Evolutionary conservation across 2,113 vertebrate species (phyloP).

Genomic region (Leucopternis melanops): DNA sequence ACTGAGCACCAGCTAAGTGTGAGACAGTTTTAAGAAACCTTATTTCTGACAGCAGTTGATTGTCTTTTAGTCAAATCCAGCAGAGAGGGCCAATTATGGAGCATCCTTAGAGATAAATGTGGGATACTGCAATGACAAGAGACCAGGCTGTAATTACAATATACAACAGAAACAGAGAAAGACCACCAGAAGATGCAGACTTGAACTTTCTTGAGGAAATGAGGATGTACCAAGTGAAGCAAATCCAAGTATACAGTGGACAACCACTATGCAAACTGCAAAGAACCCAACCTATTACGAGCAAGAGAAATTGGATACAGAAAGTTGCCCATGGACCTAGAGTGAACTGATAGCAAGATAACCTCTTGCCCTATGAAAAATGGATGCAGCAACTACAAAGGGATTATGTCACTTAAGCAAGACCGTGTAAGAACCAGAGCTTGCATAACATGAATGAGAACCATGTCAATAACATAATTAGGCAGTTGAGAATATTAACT

Average conservation of each 20-base stretch:
- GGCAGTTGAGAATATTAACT: not conserved
- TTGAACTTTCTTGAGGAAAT: not conserved
- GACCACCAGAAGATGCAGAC: not conserved
- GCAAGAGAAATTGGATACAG: not conserved
- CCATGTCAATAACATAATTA: not conserved
- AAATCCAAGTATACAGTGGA: not conserved
- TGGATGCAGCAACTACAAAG: not conserved
- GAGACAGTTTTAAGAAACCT: not conserved
- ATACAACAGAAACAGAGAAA: not conserved
- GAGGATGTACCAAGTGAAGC: not conserved
- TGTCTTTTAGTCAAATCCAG: not conserved
- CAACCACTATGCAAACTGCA: not conserved
- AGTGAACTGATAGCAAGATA: not conserved
- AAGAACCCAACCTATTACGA: not conserved
- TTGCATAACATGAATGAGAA: not conserved
- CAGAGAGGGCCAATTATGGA: not conserved
- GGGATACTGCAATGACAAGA: not conserved
- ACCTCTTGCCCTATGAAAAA: not conserved
- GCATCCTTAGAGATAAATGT: not conserved
- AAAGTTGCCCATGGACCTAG: not conserved
- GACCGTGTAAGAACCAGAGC: not conserved
- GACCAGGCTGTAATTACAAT: not conserved
- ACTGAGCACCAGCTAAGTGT: not conserved
- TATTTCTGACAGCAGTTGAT: not conserved
- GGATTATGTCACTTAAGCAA: not conserved